Evolutionary conservation across 2,797 vertebrate genomes (phyloP).

Genomic region (Psittacula echo): DNA sequence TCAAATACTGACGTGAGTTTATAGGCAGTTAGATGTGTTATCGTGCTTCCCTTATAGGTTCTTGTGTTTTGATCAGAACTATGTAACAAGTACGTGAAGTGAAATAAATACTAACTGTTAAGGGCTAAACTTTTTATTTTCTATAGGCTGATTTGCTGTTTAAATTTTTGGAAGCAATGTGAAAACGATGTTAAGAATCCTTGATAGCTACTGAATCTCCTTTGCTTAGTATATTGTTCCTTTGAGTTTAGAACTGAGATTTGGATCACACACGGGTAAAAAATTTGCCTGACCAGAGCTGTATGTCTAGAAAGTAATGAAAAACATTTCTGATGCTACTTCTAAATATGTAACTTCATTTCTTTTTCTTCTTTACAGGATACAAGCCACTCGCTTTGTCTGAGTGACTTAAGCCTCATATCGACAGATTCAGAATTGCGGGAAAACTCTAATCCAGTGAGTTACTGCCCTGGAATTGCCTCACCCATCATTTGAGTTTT

Average conservation of each 20-base stretch:
- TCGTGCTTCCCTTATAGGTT: not conserved
- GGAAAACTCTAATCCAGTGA: slow-evolving; percentile 91
- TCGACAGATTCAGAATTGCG: slow-evolving; percentile 94
- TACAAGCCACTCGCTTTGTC: slow-evolving; percentile 95
- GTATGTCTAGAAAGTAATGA: not conserved
- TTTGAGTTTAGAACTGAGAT: not conserved
- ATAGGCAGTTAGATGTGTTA: not conserved
- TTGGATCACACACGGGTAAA: not conserved
- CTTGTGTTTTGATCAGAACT: not conserved
- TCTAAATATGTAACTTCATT: not conserved
- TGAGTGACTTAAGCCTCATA: slow-evolving; percentile 97
- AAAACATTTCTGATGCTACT: not conserved
- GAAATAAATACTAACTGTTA: not conserved
- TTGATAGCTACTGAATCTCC: not conserved
- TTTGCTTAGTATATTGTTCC: not conserved
- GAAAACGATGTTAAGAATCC: not conserved
- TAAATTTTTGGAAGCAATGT: not conserved
- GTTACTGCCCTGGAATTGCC: slow-evolving; percentile 50
- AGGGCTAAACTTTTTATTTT: not conserved
- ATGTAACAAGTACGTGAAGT: not conserved
- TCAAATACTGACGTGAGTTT: not conserved
- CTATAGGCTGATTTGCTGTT: not conserved
- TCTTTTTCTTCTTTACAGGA: slow-evolving; percentile 80
- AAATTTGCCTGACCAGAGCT: not conserved
- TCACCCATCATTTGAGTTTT: not conserved